phyloP scores from a whole-genome alignment of 2,113 vertebrate species.

The Chaetodon auriga region DNA sequence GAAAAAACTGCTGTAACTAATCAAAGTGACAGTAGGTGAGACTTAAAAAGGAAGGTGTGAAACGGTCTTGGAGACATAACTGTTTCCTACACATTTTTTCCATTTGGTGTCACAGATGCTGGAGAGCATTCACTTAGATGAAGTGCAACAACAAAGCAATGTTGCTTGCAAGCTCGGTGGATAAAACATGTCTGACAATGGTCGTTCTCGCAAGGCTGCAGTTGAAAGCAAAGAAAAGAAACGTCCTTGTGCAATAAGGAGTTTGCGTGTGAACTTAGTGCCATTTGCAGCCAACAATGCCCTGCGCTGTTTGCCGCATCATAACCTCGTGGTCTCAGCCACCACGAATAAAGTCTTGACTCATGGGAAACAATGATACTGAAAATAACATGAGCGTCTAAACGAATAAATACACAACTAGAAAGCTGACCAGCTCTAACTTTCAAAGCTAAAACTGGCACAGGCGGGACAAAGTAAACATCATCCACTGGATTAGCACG shows the following conservation, averaged over 20 bases:
- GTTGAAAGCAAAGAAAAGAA: not conserved
- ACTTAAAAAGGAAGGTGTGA: not conserved
- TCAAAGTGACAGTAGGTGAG: not conserved
- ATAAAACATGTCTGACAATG: not conserved
- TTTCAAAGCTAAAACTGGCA: conserved; percentile 12
- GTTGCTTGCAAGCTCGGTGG: not conserved
- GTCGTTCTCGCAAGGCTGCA: not conserved
- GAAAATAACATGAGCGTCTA: not conserved
- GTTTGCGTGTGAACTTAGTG: not conserved
- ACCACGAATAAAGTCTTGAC: conserved; percentile 24
- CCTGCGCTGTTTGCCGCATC: conserved; percentile 18
- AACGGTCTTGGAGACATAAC: not conserved
- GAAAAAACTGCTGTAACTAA: not conserved
- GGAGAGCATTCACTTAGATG: not conserved
- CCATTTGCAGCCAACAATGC: conserved; percentile 14
- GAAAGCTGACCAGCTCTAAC: not conserved
- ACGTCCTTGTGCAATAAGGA: not conserved
- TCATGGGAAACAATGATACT: not conserved
- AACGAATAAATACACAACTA: not conserved
- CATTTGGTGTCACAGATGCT: not conserved
- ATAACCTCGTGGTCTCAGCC: conserved; percentile 13
- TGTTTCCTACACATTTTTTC: not conserved
- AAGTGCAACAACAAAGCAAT: not conserved
- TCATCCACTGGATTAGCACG: conserved; percentile 12
- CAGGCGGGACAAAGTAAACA: conserved; percentile 35